A percentile compares a stretch with the other conserved stretches of the same genome.
These are phyloP conservation scores for Halcyon malimbica DNA, from an alignment of 2,113 vertebrate genomes.

Conservation along the genomic window DNA sequence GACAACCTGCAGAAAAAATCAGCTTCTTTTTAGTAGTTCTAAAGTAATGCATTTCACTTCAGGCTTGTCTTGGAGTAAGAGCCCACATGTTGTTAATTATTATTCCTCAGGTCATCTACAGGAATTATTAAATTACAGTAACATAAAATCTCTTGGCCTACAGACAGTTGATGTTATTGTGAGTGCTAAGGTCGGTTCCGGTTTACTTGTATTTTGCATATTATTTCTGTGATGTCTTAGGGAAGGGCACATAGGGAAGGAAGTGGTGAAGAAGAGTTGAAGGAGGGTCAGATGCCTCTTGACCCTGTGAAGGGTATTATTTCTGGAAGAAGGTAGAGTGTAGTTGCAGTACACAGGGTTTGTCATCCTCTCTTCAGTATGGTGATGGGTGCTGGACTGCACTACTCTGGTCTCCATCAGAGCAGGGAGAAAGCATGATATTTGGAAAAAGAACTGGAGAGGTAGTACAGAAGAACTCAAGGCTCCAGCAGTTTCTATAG, in stretches of 20 bases:
- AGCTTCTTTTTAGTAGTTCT: neutral
- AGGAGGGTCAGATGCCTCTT: neutral
- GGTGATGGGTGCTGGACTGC: neutral
- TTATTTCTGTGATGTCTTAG: neutral
- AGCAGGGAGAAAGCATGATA: neutral
- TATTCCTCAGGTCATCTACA: neutral
- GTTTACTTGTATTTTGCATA: neutral
- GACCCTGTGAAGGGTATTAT: neutral
- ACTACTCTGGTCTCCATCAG: neutral
- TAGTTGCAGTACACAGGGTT: rapidly evolving
- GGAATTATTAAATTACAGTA: neutral
- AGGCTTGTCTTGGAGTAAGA: neutral
- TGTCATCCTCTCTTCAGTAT: rapidly evolving
- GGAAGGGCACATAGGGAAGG: neutral
- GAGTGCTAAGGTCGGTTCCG: neutral
- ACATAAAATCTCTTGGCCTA: neutral
- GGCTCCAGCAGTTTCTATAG: neutral
- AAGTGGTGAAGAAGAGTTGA: neutral
- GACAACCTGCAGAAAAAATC: neutral
- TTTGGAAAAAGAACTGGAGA: neutral
- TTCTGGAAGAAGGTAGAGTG: neutral
- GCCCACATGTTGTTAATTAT: neutral
- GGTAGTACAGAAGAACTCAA: neutral
- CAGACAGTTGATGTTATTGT: neutral
- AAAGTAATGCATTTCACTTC: neutral